Evolutionary conservation across 64 coral and sea anemone genomes (phyloP).

Genomic region (Anthopleura sola): DNA sequence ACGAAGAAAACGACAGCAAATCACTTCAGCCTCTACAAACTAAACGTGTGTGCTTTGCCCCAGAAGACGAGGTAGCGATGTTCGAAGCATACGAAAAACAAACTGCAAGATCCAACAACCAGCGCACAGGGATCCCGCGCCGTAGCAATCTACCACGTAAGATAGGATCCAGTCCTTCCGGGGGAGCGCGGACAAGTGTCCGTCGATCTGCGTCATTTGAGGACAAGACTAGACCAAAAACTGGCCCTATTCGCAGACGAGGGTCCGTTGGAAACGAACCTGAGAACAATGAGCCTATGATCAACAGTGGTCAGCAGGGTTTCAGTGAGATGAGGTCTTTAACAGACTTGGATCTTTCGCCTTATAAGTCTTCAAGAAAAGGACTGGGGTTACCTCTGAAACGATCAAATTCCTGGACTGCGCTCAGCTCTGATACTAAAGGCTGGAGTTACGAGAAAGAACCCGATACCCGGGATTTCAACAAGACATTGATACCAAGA

Average conservation of each 20-base stretch:
- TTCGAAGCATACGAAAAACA: conserved; percentile 74
- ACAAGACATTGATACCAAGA: not conserved
- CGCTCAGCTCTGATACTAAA: conserved; percentile 27
- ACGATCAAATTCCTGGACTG: conserved; percentile 78
- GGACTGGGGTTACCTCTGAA: conserved; percentile 36
- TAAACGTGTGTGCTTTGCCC: conserved; percentile 82
- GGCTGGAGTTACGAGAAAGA: conserved; percentile 17
- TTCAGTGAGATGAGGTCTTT: conserved; percentile 36
- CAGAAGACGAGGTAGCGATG: conserved; percentile 84
- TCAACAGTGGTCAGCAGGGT: conserved; percentile 7
- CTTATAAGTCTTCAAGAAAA: conserved; percentile 24
- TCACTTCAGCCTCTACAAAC: conserved; percentile 4
- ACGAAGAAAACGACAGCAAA: conserved; percentile 63
- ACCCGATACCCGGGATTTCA: not conserved
- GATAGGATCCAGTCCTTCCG: not conserved
- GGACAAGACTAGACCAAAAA: conserved; percentile 55
- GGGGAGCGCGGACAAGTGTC: conserved; percentile 49
- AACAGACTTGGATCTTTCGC: conserved; percentile 74
- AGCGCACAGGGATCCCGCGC: conserved; percentile 52
- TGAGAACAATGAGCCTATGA: not conserved
- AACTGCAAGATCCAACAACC: conserved; percentile 12
- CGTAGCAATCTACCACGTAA: conserved; percentile 28
- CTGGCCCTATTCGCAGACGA: not conserved
- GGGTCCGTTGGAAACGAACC: conserved; percentile 4
- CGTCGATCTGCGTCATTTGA: conserved; percentile 92